A percentile compares a stretch with the other conserved stretches of the same genome.
phyloP scores from a whole-genome alignment of 23 tunicate species.

The Clavelina lepadiformis region DNA sequence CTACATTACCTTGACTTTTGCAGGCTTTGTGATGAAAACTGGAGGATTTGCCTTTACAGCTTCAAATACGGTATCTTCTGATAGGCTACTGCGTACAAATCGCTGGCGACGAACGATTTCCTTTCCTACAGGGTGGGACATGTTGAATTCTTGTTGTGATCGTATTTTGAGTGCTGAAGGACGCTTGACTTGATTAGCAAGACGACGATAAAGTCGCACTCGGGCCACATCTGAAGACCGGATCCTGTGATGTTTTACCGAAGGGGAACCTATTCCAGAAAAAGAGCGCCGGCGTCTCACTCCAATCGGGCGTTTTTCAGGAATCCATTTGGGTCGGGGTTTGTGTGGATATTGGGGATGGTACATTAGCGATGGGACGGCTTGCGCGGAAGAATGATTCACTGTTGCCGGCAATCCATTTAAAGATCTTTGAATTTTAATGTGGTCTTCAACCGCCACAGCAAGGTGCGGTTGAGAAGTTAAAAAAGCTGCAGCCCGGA shows the following conservation, averaged over 20 bases:
- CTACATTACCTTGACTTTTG: constrained; percentile 4
- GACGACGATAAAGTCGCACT: constrained; percentile 28
- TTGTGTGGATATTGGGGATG: too few species aligned
- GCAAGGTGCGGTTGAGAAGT: too few species aligned
- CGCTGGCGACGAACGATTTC: constrained; percentile 31
- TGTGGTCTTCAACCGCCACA: too few species aligned
- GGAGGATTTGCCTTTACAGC: constrained; percentile 5
- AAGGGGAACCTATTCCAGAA: constrained; percentile 25
- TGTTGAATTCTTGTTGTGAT: not conserved
- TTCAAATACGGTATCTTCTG: constrained; percentile 42
- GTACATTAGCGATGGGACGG: too few species aligned
- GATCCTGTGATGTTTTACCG: too few species aligned
- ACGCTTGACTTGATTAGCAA: not conserved
- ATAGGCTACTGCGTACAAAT: constrained; percentile 54
- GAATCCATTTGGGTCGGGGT: too few species aligned
- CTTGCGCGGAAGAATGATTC: too few species aligned
- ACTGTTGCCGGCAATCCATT: too few species aligned
- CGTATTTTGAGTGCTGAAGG: constrained; percentile 4
- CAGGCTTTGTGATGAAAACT: constrained; percentile 40
- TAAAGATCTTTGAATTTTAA: too few species aligned
- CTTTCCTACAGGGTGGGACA: constrained; percentile 19
- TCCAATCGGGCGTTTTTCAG: too few species aligned
- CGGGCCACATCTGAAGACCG: constrained; percentile 24
- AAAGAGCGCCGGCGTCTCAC: constrained; percentile 48
- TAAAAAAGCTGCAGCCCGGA: too few species aligned